Evolutionary conservation across 2,113 vertebrate species (phyloP).

Genomic region (Tenrec ecaudatus): DNA sequence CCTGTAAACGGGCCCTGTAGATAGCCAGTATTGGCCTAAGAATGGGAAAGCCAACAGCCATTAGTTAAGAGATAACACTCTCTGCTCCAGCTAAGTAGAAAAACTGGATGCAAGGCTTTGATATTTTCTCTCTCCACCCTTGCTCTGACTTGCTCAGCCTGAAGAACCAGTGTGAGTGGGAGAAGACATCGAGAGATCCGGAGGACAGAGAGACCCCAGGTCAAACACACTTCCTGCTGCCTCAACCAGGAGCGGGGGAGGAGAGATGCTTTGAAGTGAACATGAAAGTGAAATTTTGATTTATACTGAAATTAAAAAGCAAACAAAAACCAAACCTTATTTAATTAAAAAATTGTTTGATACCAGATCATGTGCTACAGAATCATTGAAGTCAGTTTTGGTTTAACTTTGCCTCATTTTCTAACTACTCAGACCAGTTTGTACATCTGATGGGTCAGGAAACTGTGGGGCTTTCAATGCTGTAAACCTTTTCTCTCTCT

Average conservation of each 20-base stretch:
- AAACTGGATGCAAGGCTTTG: background rate
- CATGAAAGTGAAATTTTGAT: background rate
- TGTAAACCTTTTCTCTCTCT: too few species aligned
- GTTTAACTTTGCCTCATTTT: too few species aligned
- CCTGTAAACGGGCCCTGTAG: background rate
- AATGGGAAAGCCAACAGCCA: background rate
- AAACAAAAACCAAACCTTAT: too few species aligned
- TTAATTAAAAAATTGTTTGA: too few species aligned
- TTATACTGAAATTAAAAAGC: background rate
- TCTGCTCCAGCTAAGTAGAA: background rate
- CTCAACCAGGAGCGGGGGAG: background rate
- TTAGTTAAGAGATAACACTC: background rate
- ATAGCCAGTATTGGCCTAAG: background rate
- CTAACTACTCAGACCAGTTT: too few species aligned
- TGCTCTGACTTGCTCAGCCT: background rate
- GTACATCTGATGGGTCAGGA: too few species aligned
- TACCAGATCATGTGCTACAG: too few species aligned
- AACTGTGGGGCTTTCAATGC: too few species aligned
- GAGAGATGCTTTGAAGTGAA: background rate
- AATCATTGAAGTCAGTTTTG: too few species aligned
- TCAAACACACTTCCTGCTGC: rapidly evolving
- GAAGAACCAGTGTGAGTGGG: background rate
- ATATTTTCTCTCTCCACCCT: background rate
- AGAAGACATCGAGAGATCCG: background rate
- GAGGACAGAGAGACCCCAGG: background rate